Conservation (phyloP, 2,113 vertebrate genomes). For the Pongo pygmaeus region DNA sequence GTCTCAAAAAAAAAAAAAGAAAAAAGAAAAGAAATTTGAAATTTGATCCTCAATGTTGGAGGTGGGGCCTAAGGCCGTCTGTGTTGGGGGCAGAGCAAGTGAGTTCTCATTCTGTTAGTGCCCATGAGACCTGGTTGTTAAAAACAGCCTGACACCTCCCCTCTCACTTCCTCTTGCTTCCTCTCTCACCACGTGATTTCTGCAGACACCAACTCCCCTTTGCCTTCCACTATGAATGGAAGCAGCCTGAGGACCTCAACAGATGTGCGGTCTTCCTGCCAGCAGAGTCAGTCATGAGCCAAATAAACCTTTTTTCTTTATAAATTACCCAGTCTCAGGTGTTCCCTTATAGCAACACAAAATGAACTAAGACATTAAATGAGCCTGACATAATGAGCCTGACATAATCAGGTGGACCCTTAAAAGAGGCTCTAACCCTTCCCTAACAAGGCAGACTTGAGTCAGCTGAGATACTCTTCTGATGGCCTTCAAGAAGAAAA, state of each 20-base stretch:
- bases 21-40: no score
- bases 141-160: not conserved
- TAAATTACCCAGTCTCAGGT: not conserved
- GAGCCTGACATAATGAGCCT: not conserved
- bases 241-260: not conserved
- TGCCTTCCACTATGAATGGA: not conserved
- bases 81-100: not conserved
- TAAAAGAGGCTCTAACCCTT: not conserved
- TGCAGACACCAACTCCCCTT: not conserved
- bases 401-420: not conserved
- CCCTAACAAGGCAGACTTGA: not conserved
- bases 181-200: not conserved
- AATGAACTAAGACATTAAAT: not conserved
- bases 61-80: not conserved
- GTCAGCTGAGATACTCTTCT: not conserved
- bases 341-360: not conserved
- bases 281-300: not conserved
- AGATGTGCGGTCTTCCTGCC: not conserved
- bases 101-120: not conserved
- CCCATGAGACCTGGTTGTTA: not conserved
- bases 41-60: not conserved
- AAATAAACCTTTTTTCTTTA: not conserved
- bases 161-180: not conserved
- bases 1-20: no score
- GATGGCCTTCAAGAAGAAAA: not conserved